phyloP scores from a whole-genome alignment of 2,797 vertebrate genomes.

The Fistularia commersonii region DNA sequence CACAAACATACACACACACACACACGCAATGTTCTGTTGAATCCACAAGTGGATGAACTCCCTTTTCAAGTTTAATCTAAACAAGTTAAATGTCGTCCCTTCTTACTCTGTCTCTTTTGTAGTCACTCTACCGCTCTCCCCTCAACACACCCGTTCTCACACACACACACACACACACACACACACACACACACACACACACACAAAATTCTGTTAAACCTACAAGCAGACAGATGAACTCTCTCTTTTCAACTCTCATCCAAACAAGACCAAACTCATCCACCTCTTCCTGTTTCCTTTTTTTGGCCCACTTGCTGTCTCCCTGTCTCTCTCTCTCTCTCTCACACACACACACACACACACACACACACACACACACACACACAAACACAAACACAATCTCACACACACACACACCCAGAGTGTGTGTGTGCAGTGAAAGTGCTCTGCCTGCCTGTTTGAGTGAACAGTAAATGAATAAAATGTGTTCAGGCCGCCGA shows the following conservation, averaged over 20 bases:
- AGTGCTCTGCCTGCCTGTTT: slow-evolving; percentile 62
- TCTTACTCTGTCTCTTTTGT: not conserved
- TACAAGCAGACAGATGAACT: too few species aligned
- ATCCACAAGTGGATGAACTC: slow-evolving; percentile 23
- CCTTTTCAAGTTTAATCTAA: slow-evolving; percentile 25
- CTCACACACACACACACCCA: slow-evolving; percentile 3
- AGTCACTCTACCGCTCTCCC: too few species aligned
- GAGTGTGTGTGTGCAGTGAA: slow-evolving; percentile 67
- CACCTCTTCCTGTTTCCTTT: too few species aligned
- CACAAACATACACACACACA: not conserved
- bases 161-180: too few species aligned
- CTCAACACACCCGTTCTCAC: too few species aligned
- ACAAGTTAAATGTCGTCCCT: slow-evolving; percentile 24
- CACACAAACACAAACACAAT: slow-evolving; percentile 15
- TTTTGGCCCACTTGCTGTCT: too few species aligned
- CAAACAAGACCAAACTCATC: too few species aligned
- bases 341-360: too few species aligned
- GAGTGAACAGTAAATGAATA: slow-evolving; percentile 71
- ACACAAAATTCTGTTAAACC: too few species aligned
- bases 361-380: not conserved
- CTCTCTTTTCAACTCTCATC: too few species aligned
- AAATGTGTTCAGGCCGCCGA: slow-evolving; percentile 66
- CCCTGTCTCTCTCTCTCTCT: too few species aligned
- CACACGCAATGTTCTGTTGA: slow-evolving; percentile 1
- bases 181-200: too few species aligned